Evolutionary conservation across 2,113 vertebrate species (phyloP), one percentile per base, ranked within the genome.

Genomic region (Siphamia tubifer): DNA sequence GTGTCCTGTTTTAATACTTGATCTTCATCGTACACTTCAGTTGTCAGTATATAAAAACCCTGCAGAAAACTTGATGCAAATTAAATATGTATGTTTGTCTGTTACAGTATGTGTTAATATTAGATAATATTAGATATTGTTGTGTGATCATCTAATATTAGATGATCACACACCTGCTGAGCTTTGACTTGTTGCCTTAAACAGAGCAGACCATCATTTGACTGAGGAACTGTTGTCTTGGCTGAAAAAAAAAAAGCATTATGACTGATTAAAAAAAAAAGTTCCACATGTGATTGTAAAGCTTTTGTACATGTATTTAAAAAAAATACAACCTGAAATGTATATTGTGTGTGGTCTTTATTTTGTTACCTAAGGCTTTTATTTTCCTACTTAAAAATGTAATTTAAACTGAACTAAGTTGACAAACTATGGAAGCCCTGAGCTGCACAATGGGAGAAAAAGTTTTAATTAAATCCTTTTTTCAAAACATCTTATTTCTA

Each of bases 61-160:
- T 71, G 36, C 32, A 69, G n/a, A 43, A 69, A 70, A 74, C 75
- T 79, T 79, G 64, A 82, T 82, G 38, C 73, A 81, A 36, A 66
- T 47, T 54, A 43, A 54, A 16, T 51, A 36, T 19, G 1, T 52
- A 35, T 61, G 25, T 38, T 8, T 54, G 32, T 36, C 27, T 52
- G 21, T 79, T 70, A 24, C 44, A 20, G n/a, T n/a, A n/a, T n/a
- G n/a, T n/a, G n/a, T n/a, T 56, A 17, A 68, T 6, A 1, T 57
- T 19, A 23, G 17, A 30, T 15, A 40, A 42, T 65, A n/a, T n/a
- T n/a, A n/a, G n/a, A n/a, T n/a, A n/a, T n/a, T n/a, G n/a, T n/a
- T n/a, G n/a, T n/a, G n/a, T n/a, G n/a, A n/a, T n/a, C n/a, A n/a
- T n/a, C n/a, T 56, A 17, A 68, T 6, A 1, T 57, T 19, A 23